These are phyloP conservation scores for Tuta absoluta DNA, from an alignment of 2,888 invertebrate genomes.

Conservation along the genomic window DNA sequence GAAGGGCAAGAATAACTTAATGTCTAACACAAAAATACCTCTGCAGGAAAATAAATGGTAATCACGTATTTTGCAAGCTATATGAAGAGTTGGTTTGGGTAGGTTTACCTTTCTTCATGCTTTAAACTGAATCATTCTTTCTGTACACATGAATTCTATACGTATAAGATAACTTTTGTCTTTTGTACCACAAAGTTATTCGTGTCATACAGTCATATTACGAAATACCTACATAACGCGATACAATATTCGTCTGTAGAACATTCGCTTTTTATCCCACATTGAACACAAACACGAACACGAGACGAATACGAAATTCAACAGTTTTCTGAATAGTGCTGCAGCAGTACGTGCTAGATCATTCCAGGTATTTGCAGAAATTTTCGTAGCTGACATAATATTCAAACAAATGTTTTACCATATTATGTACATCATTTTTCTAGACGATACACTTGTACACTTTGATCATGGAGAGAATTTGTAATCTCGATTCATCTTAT, in stretches of 20 bases:
- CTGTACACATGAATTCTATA: too few species aligned
- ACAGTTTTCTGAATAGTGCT: conserved; percentile 1
- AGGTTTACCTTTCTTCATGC: too few species aligned
- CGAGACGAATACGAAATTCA: conserved; percentile 3
- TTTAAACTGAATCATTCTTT: background rate
- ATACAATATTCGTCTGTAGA: background rate
- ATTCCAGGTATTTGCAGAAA: background rate
- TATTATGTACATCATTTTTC: background rate
- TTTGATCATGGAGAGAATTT: too few species aligned
- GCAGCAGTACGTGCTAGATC: background rate
- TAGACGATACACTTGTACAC: background rate
- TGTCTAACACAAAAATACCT: background rate
- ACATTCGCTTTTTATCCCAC: conserved; percentile 11
- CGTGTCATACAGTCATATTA: background rate
- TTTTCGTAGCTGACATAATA: background rate
- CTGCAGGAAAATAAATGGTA: background rate
- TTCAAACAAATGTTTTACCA: background rate
- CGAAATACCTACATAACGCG: background rate
- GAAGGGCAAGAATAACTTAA: conserved; percentile 2
- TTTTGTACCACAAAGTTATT: background rate
- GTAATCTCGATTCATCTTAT: too few species aligned
- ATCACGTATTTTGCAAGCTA: background rate
- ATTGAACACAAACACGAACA: background rate
- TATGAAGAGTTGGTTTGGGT: too few species aligned
- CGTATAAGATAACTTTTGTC: background rate